phyloP scores from a whole-genome alignment of 2,888 invertebrate genomes.

The Junonia oenone region DNA sequence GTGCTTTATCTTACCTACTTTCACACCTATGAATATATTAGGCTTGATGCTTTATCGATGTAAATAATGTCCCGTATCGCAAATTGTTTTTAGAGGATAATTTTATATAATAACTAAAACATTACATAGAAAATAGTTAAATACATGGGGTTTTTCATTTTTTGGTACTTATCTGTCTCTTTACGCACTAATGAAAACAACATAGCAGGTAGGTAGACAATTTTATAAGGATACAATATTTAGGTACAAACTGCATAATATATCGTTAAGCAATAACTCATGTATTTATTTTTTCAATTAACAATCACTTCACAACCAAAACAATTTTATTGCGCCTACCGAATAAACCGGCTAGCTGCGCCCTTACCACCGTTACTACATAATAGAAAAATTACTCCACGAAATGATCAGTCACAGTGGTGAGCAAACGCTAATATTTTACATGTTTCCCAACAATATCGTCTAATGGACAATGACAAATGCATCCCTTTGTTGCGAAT shows the following conservation, averaged over 20 bases:
- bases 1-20: constrained; percentile 24
- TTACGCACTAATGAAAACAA: too few relatives aligned
- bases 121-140: too few relatives aligned
- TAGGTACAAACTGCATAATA: too few relatives aligned
- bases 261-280: too few relatives aligned
- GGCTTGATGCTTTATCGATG: not conserved
- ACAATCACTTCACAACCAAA: not conserved
- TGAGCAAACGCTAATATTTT: constrained; percentile 46
- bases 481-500: constrained; percentile 65
- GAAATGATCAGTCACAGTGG: constrained; percentile 32
- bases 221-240: too few relatives aligned
- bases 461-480: constrained; percentile 77
- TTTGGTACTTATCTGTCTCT: too few relatives aligned
- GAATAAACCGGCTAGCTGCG: not conserved
- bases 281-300: too few relatives aligned
- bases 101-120: not conserved
- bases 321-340: not conserved
- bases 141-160: too few relatives aligned
- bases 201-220: too few relatives aligned
- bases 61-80: not conserved
- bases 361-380: not conserved
- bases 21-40: constrained; percentile 25
- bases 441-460: constrained; percentile 66
- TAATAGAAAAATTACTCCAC: constrained; percentile 8
- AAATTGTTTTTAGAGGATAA: not conserved